Base-by-base conservation (phyloP, 2,888 invertebrate genomes). In the Temnothorax rugatulus region DNA sequence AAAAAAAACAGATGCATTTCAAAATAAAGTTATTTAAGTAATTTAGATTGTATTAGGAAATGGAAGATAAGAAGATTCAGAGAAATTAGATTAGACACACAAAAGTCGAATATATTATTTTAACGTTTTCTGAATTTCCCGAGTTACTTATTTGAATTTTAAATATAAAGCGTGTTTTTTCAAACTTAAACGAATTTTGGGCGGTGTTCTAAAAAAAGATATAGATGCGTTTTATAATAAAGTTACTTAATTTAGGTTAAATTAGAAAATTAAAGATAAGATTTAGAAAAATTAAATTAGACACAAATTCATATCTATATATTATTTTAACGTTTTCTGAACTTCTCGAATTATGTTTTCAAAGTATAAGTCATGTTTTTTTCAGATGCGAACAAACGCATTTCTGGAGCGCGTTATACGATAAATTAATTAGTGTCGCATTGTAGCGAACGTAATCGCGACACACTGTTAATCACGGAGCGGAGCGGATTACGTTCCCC, bases 401-500 rank as follows among this genome's bases (percentile, higher is more conserved):
- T 21, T n/a, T 61, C 29, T 66, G 18, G 9, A 15, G 18, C 15
- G 13, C n/a, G 18, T 59, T 54, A 15, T 13, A n/a, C 25, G 52
- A 44, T 47, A 59, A 59, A 73, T 81, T 81, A 81, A 81, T 81
- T 73, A 73, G 29, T 25, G 64, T 25, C 41, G 59, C 76, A 82
- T 64, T 73, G 76, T 84, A 64, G 54, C 57, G 54, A 54, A 64
- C 63, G 38, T 21, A 76, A 63, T 61, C 44, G 68, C 79, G 54
- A 74, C 63, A 61, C 71, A 68, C 82, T 82, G 61, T 88, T 90
- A 88, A 88, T 88, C 83, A 79, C 66, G 29, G 34, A 34, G 34
- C 34, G n/a, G 69, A 61, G 83, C 69, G 76, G 84, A 88, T 87
- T 90, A 87, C 75, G 84, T 82, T 86, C 63, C 52, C 68, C 79